Percentiles rank a stretch among this genome's conserved stretches.
phyloP scores from a whole-genome alignment of 2,797 vertebrate species.

The Sibirionetta formosa region DNA sequence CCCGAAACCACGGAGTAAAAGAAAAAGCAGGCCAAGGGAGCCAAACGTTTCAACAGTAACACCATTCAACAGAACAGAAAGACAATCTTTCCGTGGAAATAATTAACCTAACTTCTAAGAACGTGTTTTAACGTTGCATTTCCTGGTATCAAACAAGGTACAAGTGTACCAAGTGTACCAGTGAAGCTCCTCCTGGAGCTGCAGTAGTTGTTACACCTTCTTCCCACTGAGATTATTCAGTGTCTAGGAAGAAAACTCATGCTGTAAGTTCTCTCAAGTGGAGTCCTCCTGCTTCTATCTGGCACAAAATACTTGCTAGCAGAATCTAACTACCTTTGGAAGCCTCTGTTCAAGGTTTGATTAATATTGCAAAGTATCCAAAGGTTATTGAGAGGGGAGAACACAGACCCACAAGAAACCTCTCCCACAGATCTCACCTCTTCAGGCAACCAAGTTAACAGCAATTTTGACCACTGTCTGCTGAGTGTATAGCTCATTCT shows the following conservation, averaged over 20 bases:
- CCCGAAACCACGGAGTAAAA: neutral
- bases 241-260: neutral
- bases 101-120: neutral
- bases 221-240: neutral
- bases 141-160: neutral
- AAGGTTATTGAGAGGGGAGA: neutral
- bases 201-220: neutral
- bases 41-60: neutral
- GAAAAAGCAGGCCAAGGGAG: neutral
- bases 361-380: neutral
- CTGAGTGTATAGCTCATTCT: neutral
- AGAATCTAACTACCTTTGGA: neutral
- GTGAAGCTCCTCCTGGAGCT: neutral
- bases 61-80: neutral
- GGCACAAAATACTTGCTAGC: neutral
- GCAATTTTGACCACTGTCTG: neutral
- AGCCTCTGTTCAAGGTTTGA: neutral
- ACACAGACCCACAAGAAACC: accelerated
- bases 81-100: neutral
- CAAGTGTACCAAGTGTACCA: neutral
- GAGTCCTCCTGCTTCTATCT: neutral
- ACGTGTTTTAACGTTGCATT: neutral
- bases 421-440: neutral
- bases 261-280: neutral
- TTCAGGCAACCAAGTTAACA: neutral